A percentile compares a stretch with the other conserved stretches of the same genome.
phyloP scores from a whole-genome alignment of 2,113 vertebrate species.

The Sapajus apella region DNA sequence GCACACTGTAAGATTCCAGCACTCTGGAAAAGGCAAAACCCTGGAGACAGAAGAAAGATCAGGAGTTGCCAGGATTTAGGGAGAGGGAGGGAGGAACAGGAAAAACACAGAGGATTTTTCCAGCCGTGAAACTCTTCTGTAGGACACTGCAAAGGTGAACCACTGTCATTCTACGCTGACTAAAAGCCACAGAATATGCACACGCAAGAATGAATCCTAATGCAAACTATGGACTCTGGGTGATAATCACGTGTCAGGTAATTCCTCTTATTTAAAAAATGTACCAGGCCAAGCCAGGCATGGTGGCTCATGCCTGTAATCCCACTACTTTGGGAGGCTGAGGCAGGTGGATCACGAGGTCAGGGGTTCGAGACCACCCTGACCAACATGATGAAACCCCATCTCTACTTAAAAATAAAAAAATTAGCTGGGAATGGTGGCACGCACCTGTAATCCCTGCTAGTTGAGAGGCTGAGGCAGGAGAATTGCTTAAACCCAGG shows the following conservation, averaged over 20 bases:
- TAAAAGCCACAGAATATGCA: not conserved
- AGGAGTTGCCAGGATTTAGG: not conserved
- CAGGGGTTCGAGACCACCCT: too few species aligned
- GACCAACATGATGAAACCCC: too few species aligned
- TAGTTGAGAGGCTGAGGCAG: too few species aligned
- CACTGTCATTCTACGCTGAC: too few species aligned
- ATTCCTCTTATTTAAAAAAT: not conserved
- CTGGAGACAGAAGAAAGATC: not conserved
- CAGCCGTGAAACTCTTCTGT: not conserved
- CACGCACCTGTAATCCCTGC: too few species aligned
- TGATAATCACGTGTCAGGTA: not conserved
- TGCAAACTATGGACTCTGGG: not conserved
- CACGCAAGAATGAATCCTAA: not conserved
- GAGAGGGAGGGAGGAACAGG: not conserved
- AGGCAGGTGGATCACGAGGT: too few species aligned
- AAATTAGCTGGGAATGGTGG: too few species aligned
- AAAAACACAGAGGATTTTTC: not conserved
- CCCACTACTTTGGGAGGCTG: not conserved
- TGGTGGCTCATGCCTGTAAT: not conserved
- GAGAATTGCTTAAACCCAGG: too few species aligned
- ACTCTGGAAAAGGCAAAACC: constrained; percentile 47
- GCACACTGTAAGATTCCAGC: not conserved
- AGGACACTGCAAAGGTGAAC: too few species aligned
- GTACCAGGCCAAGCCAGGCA: not conserved
- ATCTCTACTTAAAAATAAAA: too few species aligned